A percentile compares a stretch with the other conserved stretches of the same genome.
phyloP scores from a whole-genome alignment of 2,797 vertebrate genomes.

The Rallus crepitans region DNA sequence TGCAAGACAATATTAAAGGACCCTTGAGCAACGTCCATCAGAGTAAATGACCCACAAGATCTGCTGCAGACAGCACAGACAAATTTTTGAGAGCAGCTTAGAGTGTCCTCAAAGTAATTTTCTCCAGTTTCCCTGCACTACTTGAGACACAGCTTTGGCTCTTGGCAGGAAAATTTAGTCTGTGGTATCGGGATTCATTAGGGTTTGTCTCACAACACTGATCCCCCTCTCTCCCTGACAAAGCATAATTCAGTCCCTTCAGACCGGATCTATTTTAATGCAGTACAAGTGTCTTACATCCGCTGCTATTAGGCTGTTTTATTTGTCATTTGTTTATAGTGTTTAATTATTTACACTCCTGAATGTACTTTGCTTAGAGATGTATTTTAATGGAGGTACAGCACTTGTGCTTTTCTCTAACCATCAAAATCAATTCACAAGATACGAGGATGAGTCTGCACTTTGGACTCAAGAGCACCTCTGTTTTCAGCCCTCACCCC shows the following conservation, averaged over 20 bases:
- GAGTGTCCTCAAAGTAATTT: background rate
- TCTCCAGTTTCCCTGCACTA: background rate
- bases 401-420: background rate
- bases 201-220: background rate
- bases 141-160: background rate
- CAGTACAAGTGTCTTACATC: background rate
- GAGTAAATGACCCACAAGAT: background rate
- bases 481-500: background rate
- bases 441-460: slow-evolving; percentile 9
- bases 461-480: background rate
- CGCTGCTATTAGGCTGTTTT: slow-evolving; percentile 33
- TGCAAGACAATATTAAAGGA: background rate
- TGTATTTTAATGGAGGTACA: background rate
- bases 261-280: slow-evolving; percentile 23
- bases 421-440: background rate
- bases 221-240: background rate
- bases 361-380: background rate
- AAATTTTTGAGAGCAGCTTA: background rate
- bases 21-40: background rate
- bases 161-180: background rate
- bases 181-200: background rate
- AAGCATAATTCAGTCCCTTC: background rate
- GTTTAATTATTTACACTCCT: slow-evolving; percentile 50
- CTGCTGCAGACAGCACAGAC: background rate
- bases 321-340: slow-evolving; percentile 9